Evolutionary conservation across 2,113 vertebrate species (phyloP), one percentile per base, ranked within the genome.

Genomic region (Anoplopoma fimbria): DNA sequence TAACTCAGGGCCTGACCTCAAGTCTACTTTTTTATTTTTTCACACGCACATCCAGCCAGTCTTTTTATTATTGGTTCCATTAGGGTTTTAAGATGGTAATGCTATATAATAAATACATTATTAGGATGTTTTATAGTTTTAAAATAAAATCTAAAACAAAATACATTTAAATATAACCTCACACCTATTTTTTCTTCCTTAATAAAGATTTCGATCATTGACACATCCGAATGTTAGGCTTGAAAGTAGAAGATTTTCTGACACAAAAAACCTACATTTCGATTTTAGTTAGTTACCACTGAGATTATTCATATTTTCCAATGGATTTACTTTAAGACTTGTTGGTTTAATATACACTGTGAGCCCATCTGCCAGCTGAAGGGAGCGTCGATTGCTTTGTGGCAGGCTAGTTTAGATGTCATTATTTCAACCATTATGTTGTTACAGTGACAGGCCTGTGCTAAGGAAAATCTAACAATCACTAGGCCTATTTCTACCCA

Each of bases 351-450:
- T 95, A 93, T 90, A 78, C 73, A 67, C 86, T 57, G 78, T 90
- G 38, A 79, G 49, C 82, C 79, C 84, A 85, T 88, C 85, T 85
- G 14, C 84, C 79, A 82, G 83, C 89, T 89, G 89, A 88, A 88
- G 80, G 89, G 79, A 90, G 88, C 89, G 82, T 84, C 89, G 81
- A 92, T 93, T 92, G 92, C 93, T 92, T 90, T 91, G 90, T 93
- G 93, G 91, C 92, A 92, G 90, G 79, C 91, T 91, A 88, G 93
- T 93, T 94, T 94, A 91, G 93, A 93, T 93, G 93, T 93, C 93
- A 94, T 94, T 94, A 94, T 94, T 94, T 89, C 87, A 73, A 38
- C 94, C 92, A 95, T 94, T 93, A 94, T 93, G 94, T 94, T 88
- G 93, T 95, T 95, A 93, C 92, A 92, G 85, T 94, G 93, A 93